phyloP scores from a whole-genome alignment of 2,113 vertebrate species.

The Murina feae region DNA sequence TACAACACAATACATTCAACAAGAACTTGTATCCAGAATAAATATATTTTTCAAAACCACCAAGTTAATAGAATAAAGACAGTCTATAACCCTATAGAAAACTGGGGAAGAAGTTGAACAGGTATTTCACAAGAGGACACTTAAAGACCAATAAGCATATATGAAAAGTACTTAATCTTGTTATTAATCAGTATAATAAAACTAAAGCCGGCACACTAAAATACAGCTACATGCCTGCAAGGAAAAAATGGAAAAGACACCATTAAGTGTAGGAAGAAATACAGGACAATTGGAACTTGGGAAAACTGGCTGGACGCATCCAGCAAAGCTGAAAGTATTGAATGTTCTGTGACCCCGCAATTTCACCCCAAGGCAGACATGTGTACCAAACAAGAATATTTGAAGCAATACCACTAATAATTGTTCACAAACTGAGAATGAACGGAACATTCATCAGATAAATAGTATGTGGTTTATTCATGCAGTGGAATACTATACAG shows the following conservation, averaged over 20 bases:
- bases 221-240: background rate
- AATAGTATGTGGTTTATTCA: constrained; percentile 50
- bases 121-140: background rate
- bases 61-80: background rate
- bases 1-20: background rate
- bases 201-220: background rate
- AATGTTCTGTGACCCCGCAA: background rate
- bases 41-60: background rate
- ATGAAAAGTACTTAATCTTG: background rate
- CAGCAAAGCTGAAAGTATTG: background rate
- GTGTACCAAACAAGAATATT: background rate
- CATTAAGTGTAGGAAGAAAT: background rate
- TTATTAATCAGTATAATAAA: background rate
- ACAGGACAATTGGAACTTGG: background rate
- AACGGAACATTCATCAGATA: constrained; percentile 31
- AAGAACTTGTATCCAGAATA: background rate
- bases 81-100: background rate
- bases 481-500: background rate
- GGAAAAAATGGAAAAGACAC: background rate
- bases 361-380: background rate
- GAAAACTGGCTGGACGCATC: background rate
- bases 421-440: background rate
- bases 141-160: background rate
- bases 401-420: background rate
- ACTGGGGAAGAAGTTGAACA: background rate